Conservation (phyloP, 2,113 vertebrate genomes). For the Pimephales promelas region DNA sequence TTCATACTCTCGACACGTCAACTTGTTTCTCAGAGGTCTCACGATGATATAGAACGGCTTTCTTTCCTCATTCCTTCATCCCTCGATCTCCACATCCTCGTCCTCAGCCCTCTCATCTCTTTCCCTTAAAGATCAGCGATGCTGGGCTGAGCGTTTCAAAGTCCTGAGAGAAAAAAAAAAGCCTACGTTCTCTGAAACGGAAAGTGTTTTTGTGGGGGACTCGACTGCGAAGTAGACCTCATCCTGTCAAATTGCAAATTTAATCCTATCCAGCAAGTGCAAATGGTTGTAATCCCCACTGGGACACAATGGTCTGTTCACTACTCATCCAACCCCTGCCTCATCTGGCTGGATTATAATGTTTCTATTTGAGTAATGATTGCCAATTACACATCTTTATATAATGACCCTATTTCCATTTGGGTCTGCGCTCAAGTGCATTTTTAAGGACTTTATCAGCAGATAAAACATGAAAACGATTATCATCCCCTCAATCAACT, state of each 20-base stretch:
- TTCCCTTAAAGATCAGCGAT: constrained; percentile 48
- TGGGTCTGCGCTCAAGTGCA: constrained; percentile 14
- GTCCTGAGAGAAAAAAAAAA: constrained; percentile 52
- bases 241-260: constrained; percentile 62
- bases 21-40: constrained; percentile 51
- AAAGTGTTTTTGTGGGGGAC: constrained; percentile 62
- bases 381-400: constrained; percentile 55
- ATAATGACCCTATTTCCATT: constrained; percentile 36
- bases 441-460: neutral
- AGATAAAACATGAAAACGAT: neutral
- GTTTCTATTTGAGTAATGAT: constrained; percentile 54
- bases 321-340: constrained; percentile 35
- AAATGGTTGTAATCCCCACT: constrained; percentile 66
- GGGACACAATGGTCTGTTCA: constrained; percentile 53
- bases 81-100: constrained; percentile 36
- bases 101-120: constrained; percentile 35
- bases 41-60: constrained; percentile 48
- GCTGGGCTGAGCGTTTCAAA: constrained; percentile 46
- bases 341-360: constrained; percentile 56
- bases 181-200: constrained; percentile 40
- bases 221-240: constrained; percentile 56
- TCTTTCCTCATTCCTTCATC: constrained; percentile 36
- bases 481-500: no score
- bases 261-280: constrained; percentile 61
- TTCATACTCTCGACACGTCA: constrained; percentile 55